Evolutionary conservation across 2,113 vertebrate species (phyloP).

Genomic region (Tonatia bakeri): DNA sequence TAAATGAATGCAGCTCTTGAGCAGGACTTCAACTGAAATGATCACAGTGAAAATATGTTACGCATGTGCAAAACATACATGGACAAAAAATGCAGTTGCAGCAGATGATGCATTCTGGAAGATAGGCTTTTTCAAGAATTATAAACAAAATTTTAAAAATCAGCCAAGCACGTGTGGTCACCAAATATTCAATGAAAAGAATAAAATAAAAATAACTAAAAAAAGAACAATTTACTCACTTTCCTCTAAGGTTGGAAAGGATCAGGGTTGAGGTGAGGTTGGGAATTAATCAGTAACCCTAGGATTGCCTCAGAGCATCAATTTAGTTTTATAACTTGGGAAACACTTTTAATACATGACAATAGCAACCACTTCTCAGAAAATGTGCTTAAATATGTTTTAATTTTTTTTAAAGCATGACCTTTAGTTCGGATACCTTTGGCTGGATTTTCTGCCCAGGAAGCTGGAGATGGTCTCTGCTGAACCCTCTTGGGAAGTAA

Average conservation of each 20-base stretch:
- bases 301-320: background rate
- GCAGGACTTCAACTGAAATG: background rate
- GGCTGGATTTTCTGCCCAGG: background rate
- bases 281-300: background rate
- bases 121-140: background rate
- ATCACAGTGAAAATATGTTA: background rate
- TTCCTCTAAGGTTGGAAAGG: background rate
- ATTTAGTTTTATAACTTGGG: conserved; percentile 3
- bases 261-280: background rate
- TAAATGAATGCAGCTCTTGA: background rate
- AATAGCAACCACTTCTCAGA: background rate
- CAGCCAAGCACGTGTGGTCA: background rate
- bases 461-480: background rate
- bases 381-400: background rate
- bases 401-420: background rate
- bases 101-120: background rate
- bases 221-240: background rate
- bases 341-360: background rate
- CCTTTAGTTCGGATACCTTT: background rate
- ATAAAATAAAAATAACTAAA: background rate
- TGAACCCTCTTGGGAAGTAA: background rate
- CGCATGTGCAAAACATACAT: background rate
- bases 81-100: background rate
- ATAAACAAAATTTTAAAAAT: conserved; percentile 4
- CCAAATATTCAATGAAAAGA: background rate